Evolutionary conservation across 2,797 vertebrate species (phyloP), one percentile per base, ranked within the genome.

Genomic region (Alauda arvensis): DNA sequence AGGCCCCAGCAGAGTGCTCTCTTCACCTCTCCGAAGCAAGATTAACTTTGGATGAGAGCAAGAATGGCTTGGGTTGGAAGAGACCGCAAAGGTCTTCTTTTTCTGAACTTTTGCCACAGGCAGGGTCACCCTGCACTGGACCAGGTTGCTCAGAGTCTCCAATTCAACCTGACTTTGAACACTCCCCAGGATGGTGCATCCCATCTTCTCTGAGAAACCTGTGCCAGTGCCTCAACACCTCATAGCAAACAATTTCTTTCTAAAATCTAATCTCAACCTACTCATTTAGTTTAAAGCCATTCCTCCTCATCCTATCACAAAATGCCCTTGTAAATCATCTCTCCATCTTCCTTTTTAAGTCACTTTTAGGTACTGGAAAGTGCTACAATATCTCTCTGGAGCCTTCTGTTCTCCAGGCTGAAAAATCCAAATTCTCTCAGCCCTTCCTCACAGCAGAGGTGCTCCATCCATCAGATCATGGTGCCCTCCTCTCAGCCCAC

Each of bases 401-500:
- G 18, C 25, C 29, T 57, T 20, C n/a, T 45, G 19, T 52, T 53
- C 25, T 18, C 15, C 26, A 53, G 25, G 21, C 11, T 48, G 25
- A 66, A 40, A 1, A 13, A 52, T 5, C 29, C 28, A 48, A 63
- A 29, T 9, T 31, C 14, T 28, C 29, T 52, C 10, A 72, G 46
- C 40, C 21, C 9, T 60, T 46, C 10, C 53, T 34, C 15, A 6
- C 0, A 60, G 45, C 2, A 39, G 5, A 46, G 21, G 4, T 33
- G 9, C 8, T 45, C 33, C 12, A 39, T 1, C 10, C 9, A 23
- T 33, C 28, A 3, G 0, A 42, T 18, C 18, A 48, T 10, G 5
- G 29, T 28, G 10, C 0, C 6, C 34, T 60, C 18, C 31, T 37
- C 48, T 42, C 34, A 7, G 2, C 25, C 40, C 0, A 0, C 21